These are phyloP conservation scores for Synchiropus splendidus DNA, from an alignment of 2,113 vertebrate species.

Conservation along the genomic window DNA sequence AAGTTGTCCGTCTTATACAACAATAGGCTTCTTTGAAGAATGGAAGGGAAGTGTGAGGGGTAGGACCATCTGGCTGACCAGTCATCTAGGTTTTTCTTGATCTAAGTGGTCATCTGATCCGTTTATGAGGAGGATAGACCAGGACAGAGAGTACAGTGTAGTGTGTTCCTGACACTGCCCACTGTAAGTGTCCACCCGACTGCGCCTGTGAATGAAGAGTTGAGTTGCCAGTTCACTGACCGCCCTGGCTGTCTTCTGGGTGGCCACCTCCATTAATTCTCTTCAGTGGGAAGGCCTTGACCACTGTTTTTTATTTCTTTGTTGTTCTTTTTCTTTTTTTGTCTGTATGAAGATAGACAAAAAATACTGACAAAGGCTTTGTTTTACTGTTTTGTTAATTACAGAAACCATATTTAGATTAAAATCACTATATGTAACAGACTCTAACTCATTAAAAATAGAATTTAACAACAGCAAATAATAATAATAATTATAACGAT, in stretches of 20 bases:
- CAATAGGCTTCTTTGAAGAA: conserved; percentile 21
- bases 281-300: conserved; percentile 33
- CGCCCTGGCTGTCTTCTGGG: conserved; percentile 18
- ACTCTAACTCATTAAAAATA: too few species aligned
- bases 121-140: neutral
- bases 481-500: too few species aligned
- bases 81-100: conserved; percentile 8
- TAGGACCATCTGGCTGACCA: conserved; percentile 54
- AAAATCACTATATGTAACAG: too few species aligned
- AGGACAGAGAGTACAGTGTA: too few species aligned
- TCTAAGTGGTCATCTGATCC: too few species aligned
- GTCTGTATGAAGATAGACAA: too few species aligned
- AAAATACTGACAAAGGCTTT: too few species aligned
- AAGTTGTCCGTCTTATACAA: conserved; percentile 49
- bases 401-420: too few species aligned
- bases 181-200: neutral
- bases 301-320: conserved; percentile 34
- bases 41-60: conserved; percentile 42
- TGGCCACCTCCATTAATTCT: conserved; percentile 32
- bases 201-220: neutral
- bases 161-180: too few species aligned
- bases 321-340: too few species aligned
- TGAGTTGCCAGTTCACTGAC: conserved; percentile 2
- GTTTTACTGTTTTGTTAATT: too few species aligned
- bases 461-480: too few species aligned